Conservation (phyloP, 2,888 invertebrate genomes). For the Sturmia bella region DNA sequence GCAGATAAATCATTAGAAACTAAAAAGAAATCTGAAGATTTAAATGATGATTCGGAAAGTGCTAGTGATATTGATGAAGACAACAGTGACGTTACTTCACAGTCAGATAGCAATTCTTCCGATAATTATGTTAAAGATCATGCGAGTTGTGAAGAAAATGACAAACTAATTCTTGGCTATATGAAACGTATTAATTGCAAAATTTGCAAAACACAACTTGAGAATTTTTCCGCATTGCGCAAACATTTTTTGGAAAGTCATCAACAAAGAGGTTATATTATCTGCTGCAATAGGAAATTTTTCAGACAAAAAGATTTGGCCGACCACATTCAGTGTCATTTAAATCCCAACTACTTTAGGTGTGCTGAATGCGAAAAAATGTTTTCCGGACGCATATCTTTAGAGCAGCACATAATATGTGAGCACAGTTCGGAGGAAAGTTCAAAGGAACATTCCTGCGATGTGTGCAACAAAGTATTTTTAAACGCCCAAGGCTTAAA, state of each 20-base stretch:
- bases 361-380: slow-evolving; percentile 76
- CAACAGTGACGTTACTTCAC: too few relatives aligned
- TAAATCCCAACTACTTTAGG: slow-evolving; percentile 80
- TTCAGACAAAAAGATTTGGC: slow-evolving; percentile 78
- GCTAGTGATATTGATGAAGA: not conserved
- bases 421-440: slow-evolving; percentile 74
- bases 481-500: slow-evolving; percentile 72
- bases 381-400: slow-evolving; percentile 75
- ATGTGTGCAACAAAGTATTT: slow-evolving; percentile 73
- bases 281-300: slow-evolving; percentile 80
- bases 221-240: slow-evolving; percentile 52
- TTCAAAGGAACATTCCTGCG: slow-evolving; percentile 73
- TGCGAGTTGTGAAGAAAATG: slow-evolving; percentile 22
- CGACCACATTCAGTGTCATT: slow-evolving; percentile 80
- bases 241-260: slow-evolving; percentile 62
- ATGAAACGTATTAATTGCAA: slow-evolving; percentile 45
- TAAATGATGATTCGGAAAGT: slow-evolving; percentile 3
- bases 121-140: not conserved
- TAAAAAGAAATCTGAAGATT: too few relatives aligned
- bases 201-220: slow-evolving; percentile 37
- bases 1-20: too few relatives aligned
- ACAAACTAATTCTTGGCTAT: slow-evolving; percentile 51
- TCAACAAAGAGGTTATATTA: slow-evolving; percentile 76
- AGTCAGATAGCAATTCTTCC: too few relatives aligned
- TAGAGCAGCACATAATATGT: slow-evolving; percentile 73